Base-by-base conservation (phyloP, 2,888 invertebrate species). In the Tubulanus polymorphus region DNA sequence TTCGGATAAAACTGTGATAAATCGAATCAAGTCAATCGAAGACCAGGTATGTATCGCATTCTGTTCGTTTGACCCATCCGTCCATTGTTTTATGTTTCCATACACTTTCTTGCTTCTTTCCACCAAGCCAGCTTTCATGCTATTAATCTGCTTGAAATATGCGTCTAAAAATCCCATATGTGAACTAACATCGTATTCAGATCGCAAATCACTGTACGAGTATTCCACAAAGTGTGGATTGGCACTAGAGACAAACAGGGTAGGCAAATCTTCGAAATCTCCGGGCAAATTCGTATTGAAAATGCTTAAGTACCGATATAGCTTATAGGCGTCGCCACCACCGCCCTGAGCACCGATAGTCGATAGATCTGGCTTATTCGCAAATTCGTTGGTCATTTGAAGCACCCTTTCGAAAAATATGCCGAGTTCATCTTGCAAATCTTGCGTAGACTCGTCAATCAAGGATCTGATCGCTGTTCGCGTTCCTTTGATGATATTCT, bases 311-410 rank as follows among this genome's bases (percentile, higher is more conserved):
- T 41, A 41, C 6, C 41, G 41, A 41, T 41, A 41, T 15, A 41
- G 41, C 41, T 41, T 41, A 41, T 41, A 41, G 5, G 41, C 41
- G 41, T 41, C 41, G 41, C 41, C 41, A 8, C 41, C 41, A 41
- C 41, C 41, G 15, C 41, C 41, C 41, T 41, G 5, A 41, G 41
- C 41, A 41, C 41, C 41, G 5, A 41, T 41, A 23, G 41, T 41
- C 5, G 41, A 41, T 41, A 41, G 15, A 15, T 41, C 41, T 5
- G 41, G 41, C 41, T 41, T 41, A 15, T 41, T 41, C 3, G 41
- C 41, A 15, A 41, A 41, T 41, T 41, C 41, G 6, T 41, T 41
- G 41, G 41, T 41, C 41, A 41, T 5, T 18, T 41, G 5, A 5
- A 41, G 41, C 23, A 41, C 41, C 15, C 41, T 41, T 5, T 41